Evolutionary conservation across 2,113 vertebrate genomes (phyloP).

Genomic region (Callopanchax toddi): DNA sequence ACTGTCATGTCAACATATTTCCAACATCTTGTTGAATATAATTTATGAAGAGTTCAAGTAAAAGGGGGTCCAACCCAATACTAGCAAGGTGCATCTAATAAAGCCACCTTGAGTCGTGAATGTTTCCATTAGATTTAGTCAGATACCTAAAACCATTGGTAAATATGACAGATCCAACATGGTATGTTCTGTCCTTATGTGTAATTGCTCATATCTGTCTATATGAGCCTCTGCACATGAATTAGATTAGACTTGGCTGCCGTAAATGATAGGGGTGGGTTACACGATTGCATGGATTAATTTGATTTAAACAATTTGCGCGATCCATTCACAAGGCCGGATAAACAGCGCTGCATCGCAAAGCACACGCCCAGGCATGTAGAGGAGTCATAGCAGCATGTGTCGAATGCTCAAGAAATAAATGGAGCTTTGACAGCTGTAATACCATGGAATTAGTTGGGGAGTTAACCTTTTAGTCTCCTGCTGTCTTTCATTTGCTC

Average conservation of each 20-base stretch:
- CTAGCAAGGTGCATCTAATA: no score
- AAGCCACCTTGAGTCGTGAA: no score
- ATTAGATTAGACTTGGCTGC: slow-evolving; percentile 29
- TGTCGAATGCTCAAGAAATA: slow-evolving; percentile 45
- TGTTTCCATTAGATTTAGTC: no score
- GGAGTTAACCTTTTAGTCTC: slow-evolving; percentile 53
- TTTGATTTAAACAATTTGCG: slow-evolving; percentile 42
- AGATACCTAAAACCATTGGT: no score
- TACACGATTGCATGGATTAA: slow-evolving; percentile 24
- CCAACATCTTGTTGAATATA: no score
- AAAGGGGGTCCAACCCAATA: no score
- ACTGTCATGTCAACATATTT: no score
- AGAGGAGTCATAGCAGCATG: slow-evolving; percentile 27
- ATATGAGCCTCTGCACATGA: slow-evolving; percentile 24
- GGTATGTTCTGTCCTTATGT: slow-evolving; percentile 8
- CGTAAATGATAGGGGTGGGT: slow-evolving; percentile 15
- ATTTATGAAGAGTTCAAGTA: no score
- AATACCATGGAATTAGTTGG: slow-evolving; percentile 54
- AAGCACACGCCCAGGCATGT: slow-evolving; percentile 15
- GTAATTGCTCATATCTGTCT: slow-evolving; percentile 9
- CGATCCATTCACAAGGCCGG: slow-evolving; percentile 28
- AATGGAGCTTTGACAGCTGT: slow-evolving; percentile 53
- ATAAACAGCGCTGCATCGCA: slow-evolving; percentile 29
- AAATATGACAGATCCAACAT: neutral
- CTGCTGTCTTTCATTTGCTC: slow-evolving; percentile 22